A percentile compares a stretch with the other conserved stretches of the same genome.
phyloP scores from a whole-genome alignment of 2,797 vertebrate genomes.

The Platyrinchus mystaceus region DNA sequence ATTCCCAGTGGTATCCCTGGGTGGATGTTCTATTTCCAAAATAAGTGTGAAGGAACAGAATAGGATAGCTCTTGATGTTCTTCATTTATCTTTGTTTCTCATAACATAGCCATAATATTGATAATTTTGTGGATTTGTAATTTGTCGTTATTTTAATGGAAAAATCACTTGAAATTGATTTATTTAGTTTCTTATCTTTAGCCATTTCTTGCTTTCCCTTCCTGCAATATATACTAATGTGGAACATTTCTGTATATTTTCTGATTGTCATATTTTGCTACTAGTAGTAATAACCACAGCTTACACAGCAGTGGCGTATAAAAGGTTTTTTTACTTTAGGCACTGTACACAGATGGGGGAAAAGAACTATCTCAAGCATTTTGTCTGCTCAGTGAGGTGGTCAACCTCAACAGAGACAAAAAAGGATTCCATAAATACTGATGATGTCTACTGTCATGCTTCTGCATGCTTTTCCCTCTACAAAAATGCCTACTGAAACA shows the following conservation, averaged over 20 bases:
- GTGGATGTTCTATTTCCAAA: not conserved
- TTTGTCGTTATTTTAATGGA: not conserved
- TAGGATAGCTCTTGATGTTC: not conserved
- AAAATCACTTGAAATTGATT: not conserved
- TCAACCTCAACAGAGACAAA: not conserved
- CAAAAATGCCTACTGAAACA: not conserved
- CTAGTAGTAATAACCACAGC: not conserved
- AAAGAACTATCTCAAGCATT: not conserved
- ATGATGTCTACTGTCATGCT: not conserved
- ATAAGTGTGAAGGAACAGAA: not conserved
- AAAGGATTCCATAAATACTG: not conserved
- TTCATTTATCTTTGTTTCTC: not conserved
- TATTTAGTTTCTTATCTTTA: not conserved
- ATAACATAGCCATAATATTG: not conserved
- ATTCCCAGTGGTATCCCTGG: not conserved
- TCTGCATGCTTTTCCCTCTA: not conserved
- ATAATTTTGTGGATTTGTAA: not conserved
- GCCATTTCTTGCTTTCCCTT: not conserved
- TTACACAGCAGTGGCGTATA: not conserved
- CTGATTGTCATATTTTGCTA: not conserved
- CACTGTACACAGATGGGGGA: rapidly evolving
- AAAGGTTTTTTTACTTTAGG: not conserved
- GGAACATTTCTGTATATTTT: not conserved
- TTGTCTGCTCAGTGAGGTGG: not conserved
- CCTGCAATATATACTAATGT: not conserved